Percentiles rank a stretch among this genome's conserved stretches.
Conservation (phyloP, 2,113 vertebrate genomes). For the Hylia prasina region DNA sequence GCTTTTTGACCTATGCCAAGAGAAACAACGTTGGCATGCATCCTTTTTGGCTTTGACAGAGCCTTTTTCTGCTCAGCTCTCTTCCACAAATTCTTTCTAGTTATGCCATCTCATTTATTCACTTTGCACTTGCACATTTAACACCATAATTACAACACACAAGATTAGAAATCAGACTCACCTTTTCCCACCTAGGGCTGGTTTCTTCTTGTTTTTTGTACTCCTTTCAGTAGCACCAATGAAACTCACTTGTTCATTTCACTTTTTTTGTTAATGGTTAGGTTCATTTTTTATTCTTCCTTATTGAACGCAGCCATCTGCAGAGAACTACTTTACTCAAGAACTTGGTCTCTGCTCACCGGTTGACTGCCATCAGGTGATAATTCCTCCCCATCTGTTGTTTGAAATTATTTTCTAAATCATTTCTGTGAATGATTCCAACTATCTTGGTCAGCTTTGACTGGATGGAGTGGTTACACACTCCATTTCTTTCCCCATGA, state of each 20-base stretch:
- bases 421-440: background rate
- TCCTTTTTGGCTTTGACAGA: conserved; percentile 54
- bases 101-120: conserved; percentile 39
- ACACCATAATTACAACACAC: background rate
- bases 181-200: background rate
- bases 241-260: background rate
- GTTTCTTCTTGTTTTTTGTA: conserved; percentile 1
- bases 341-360: background rate
- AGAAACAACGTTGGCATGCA: conserved; percentile 58
- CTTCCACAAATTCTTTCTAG: conserved; percentile 41
- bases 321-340: background rate
- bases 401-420: conserved; percentile 26
- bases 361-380: background rate
- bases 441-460: background rate
- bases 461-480: background rate
- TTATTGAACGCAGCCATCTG: background rate
- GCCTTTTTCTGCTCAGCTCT: conserved; percentile 51
- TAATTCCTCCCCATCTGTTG: conserved; percentile 26
- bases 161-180: conserved; percentile 17
- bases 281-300: background rate
- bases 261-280: background rate
- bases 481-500: background rate
- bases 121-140: conserved; percentile 23
- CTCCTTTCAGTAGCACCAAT: background rate
- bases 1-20: conserved; percentile 66